Evolutionary conservation across 1,140 invertebrate species (phyloP), one percentile per base, ranked within the genome.

Genomic region (Stegodyphus dumicola): DNA sequence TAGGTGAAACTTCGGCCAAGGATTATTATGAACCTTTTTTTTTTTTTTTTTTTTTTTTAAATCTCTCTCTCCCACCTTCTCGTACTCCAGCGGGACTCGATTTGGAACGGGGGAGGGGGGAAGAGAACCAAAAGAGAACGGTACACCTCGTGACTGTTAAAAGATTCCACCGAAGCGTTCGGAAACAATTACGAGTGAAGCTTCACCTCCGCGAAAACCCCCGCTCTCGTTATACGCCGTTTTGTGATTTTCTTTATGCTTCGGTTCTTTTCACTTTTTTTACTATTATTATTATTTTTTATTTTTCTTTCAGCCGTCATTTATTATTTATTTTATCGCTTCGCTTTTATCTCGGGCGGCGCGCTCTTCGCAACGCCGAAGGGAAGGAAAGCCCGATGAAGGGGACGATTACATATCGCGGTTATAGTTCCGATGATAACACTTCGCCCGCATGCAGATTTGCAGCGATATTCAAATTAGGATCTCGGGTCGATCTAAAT

Each of bases 261-360:
- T 18, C 1, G 13, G 56, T 66, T 65, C 56, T 66, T 66, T 66
- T 77, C 17, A 18, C 17, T 67, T 7, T 52, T 49, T 66, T 77
- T 49, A n/a, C n/a, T n/a, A n/a, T 66, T 64, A 56, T 74, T 66
- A 15, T 11, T n/a, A 52, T 78, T n/a, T n/a, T n/a, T n/a, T 80
- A 17, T 74, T 83, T 64, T 67, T 33, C 17, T 66, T 17, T 13
- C 52, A 49, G 18, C 75, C 79, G 71, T 67, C 70, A 83, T 83
- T 83, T 83, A 83, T 83, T 83, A 83, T 83, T 75, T 83, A 83
- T 83, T 83, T 83, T 83, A 75, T 75, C 79, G 60, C 71, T 83
- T 83, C 64, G 60, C 79, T 75, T 83, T 83, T 83, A 83, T 83
- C 79, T 83, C 67, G 79, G 52, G 79, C 70, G 53, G 69, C 49